Percentiles rank a stretch among this genome's conserved stretches.
Conservation (phyloP, 2,888 invertebrate species). For the Petrolisthes cinctipes region DNA sequence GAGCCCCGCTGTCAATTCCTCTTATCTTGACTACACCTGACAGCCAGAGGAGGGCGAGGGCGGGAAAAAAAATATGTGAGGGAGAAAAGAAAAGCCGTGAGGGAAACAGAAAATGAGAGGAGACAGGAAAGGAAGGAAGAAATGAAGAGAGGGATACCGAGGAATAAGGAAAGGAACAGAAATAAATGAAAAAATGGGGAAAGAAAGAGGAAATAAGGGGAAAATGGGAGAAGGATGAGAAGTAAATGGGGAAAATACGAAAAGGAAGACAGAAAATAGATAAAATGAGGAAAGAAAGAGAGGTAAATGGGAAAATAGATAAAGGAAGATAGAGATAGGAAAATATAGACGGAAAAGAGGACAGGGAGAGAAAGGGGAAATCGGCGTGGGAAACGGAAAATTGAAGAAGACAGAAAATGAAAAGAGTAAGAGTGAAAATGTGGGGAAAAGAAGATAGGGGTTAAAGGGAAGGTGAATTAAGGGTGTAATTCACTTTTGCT, state of each 20-base stretch:
- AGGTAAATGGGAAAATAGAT: neutral
- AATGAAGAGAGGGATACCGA: neutral
- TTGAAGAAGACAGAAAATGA: neutral
- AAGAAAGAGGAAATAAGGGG: neutral
- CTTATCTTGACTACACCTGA: constrained; percentile 1
- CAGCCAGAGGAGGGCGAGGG: neutral
- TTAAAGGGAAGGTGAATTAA: neutral
- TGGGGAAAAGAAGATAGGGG: neutral
- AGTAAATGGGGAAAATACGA: neutral
- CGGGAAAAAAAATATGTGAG: neutral
- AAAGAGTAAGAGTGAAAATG: neutral
- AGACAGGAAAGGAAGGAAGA: neutral
- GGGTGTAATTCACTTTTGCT: no score
- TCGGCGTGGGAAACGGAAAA: neutral
- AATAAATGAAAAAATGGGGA: neutral
- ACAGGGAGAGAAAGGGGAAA: neutral
- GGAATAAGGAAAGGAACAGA: neutral
- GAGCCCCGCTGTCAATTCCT: neutral
- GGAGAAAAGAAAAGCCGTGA: neutral
- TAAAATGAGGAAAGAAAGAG: constrained; percentile 3
- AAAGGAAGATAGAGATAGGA: neutral
- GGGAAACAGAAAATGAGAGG: neutral
- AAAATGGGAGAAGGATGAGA: neutral
- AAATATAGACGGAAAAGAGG: neutral
- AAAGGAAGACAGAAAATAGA: neutral